These are phyloP conservation scores for Sussaba pulchella DNA, from an alignment of 2,888 invertebrate genomes.

Conservation along the genomic window DNA sequence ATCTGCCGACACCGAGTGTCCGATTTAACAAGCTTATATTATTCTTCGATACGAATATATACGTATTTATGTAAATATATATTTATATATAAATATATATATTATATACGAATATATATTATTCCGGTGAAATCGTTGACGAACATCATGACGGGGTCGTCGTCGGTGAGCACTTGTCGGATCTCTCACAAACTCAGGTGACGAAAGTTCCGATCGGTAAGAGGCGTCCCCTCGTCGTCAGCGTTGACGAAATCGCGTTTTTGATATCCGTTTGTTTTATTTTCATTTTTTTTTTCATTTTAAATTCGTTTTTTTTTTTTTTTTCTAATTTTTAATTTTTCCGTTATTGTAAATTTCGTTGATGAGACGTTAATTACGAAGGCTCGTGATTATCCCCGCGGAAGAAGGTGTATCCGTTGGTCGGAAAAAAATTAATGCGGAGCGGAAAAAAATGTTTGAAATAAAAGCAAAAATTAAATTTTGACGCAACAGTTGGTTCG, in stretches of 20 bases:
- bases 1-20: not conserved
- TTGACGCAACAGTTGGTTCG: not conserved
- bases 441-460: too few relatives aligned
- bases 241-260: not conserved
- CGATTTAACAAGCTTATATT: not conserved
- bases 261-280: not conserved
- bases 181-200: conserved; percentile 42
- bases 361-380: not conserved
- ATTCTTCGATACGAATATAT: not conserved
- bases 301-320: too few relatives aligned
- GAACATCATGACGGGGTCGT: conserved; percentile 47
- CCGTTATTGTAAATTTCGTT: too few relatives aligned
- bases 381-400: not conserved
- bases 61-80: too few relatives aligned
- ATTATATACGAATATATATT: not conserved
- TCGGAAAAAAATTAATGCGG: too few relatives aligned
- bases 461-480: not conserved
- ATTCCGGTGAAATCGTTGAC: not conserved
- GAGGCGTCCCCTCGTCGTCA: not conserved
- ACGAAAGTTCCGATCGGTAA: conserved; percentile 53
- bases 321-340: too few relatives aligned
- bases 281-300: too few relatives aligned
- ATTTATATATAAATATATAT: too few relatives aligned
- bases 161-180: conserved; percentile 32
- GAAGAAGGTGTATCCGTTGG: not conserved